Evolutionary conservation across 2,113 vertebrate species (phyloP).

Genomic region (Rhabdomys dilectus): DNA sequence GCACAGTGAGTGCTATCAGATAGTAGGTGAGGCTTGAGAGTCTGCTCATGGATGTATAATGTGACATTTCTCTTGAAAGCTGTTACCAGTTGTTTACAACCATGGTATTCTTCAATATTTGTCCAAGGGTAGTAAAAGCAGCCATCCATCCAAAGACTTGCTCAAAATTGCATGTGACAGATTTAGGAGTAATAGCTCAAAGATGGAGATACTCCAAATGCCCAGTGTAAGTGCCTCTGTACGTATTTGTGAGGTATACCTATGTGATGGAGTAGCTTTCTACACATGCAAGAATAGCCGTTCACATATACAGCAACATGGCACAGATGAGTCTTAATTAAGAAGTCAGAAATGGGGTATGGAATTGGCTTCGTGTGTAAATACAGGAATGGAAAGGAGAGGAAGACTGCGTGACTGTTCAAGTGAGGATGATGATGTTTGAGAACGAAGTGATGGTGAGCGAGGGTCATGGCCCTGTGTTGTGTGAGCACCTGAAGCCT

Average conservation of each 20-base stretch:
- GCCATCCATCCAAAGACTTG: not conserved
- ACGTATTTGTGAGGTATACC: not conserved
- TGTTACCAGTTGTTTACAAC: not conserved
- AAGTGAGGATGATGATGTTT: not conserved
- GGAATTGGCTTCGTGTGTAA: not conserved
- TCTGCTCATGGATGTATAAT: not conserved
- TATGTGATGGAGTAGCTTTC: not conserved
- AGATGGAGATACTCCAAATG: not conserved
- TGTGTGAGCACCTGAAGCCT: not conserved
- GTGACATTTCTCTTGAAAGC: not conserved
- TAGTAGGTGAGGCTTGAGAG: not conserved
- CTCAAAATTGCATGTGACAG: not conserved
- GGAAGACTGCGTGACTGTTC: not conserved
- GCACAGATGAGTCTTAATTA: not conserved
- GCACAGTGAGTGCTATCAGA: not conserved
- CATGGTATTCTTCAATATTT: not conserved
- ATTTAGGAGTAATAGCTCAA: not conserved
- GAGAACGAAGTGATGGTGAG: not conserved
- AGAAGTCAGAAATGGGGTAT: not conserved
- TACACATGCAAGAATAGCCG: not conserved
- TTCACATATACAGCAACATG: not conserved
- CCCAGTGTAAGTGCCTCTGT: not conserved
- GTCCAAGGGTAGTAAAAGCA: not conserved
- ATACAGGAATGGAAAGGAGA: not conserved
- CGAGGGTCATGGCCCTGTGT: not conserved